phyloP scores from a whole-genome alignment of 2,888 invertebrate genomes.

The Bombylius discolor region DNA sequence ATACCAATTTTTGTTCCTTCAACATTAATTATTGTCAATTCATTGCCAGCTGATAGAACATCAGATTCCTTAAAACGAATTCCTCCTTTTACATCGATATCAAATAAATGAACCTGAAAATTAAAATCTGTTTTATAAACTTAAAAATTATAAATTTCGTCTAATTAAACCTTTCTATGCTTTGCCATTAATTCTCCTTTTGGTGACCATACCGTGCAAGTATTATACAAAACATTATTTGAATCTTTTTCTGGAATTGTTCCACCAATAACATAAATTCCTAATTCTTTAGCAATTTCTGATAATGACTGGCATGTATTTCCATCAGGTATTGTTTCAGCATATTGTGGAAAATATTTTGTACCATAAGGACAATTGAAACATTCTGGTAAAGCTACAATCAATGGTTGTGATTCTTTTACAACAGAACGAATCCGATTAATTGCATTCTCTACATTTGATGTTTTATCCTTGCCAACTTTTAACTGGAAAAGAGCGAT shows the following conservation, averaged over 20 bases:
- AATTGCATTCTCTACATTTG: constrained; percentile 62
- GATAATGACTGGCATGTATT: constrained; percentile 60
- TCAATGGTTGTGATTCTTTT: constrained; percentile 46
- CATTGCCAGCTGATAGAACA: constrained; percentile 60
- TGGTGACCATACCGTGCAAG: constrained; percentile 74
- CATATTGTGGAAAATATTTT: constrained; percentile 70
- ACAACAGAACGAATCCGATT: constrained; percentile 55
- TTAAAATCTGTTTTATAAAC: background rate
- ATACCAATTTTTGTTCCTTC: constrained; percentile 65
- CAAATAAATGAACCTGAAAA: constrained; percentile 76
- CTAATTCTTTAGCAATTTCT: constrained; percentile 58
- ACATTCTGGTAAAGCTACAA: constrained; percentile 70
- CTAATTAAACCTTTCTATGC: constrained; percentile 60
- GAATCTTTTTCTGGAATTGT: constrained; percentile 72
- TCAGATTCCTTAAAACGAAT: constrained; percentile 91
- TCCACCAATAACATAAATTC: constrained; percentile 75
- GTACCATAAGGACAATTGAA: constrained; percentile 93
- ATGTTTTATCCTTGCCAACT: constrained; percentile 59
- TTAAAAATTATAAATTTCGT: too few relatives aligned
- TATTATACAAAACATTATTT: constrained; percentile 56
- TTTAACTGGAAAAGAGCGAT: constrained; percentile 73
- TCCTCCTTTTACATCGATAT: constrained; percentile 86
- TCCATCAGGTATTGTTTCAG: constrained; percentile 71
- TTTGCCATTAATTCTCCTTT: constrained; percentile 64
- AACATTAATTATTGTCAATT: constrained; percentile 58